Evolutionary conservation across 2,113 vertebrate species (phyloP), one percentile per base, ranked within the genome.

Genomic region (Apodemus sylvaticus): DNA sequence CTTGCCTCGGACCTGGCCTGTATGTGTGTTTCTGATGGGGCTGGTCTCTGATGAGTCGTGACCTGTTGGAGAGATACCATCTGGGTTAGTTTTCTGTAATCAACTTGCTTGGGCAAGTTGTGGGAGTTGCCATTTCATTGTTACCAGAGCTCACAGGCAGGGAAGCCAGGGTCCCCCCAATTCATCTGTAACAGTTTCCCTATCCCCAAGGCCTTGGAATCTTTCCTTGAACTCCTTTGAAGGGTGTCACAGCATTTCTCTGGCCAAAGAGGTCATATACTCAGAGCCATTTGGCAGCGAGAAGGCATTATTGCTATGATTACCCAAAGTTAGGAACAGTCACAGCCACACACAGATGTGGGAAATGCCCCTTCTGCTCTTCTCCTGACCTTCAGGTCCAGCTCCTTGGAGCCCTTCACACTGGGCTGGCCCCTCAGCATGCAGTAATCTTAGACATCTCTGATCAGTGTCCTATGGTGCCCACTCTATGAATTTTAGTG

Each of bases 1-100:
- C 42, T 89, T 98, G n/a, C 99, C 99, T 92, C 24, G 97, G 92
- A 99, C 98, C 14, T 7, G 62, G 2, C 99, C 99, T 0, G 97
- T 97, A 13, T 97, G 53, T 5, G 98, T 98, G 66, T 98, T 98
- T 45, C 99, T 98, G 94, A 99, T 97, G 62, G 98, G 99, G 7
- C 85, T 97, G 97, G 98, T 89, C 78, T 81, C 19, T 55, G 51
- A 3, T 90, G 90, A 34, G 3, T 76, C 66, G 85, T 87, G 90
- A 29, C 97, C 98, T 98, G 96, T n/a, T 8, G 94, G 3, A 90
- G 3, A 96, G 86, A 34, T 1, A 10, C 70, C 60, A 62, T 91
- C 11, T 86, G 39, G 9, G 8, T 74, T 70, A 31, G 34, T 36
- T 64, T 24, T n/a, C 42, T 10, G 51, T 31, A 19, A 45, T 73